phyloP scores from a whole-genome alignment of 2,888 invertebrate species.

The Dicyrtomina minuta region DNA sequence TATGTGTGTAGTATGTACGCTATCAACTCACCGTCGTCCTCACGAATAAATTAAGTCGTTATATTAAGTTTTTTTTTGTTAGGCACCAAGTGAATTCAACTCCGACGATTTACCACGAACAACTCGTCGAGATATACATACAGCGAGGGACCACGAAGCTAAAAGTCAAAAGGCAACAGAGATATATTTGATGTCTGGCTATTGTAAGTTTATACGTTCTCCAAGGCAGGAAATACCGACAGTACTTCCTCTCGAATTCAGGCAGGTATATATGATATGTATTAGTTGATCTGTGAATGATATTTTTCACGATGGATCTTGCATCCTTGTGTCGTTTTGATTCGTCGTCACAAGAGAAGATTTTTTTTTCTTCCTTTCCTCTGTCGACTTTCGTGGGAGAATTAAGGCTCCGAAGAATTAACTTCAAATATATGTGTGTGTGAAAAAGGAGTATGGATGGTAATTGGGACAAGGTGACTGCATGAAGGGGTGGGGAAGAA shows the following conservation, averaged over 20 bases:
- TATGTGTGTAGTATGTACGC: constrained; percentile 3
- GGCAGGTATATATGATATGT: constrained; percentile 43
- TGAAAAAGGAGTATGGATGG: no score
- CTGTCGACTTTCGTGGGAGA: neutral
- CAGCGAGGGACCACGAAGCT: constrained; percentile 2
- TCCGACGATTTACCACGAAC: neutral
- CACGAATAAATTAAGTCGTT: no score
- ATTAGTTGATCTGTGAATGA: constrained; percentile 29
- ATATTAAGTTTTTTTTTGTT: no score
- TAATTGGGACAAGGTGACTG: no score
- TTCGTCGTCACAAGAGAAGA: neutral
- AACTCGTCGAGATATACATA: neutral
- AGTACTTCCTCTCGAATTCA: constrained; percentile 37
- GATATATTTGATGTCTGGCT: constrained; percentile 11
- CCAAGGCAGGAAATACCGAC: constrained; percentile 36
- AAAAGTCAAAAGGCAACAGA: constrained; percentile 24
- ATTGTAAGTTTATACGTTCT: constrained; percentile 21
- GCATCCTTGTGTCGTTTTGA: constrained; percentile 3
- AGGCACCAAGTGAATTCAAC: constrained; percentile 24
- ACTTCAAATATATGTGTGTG: neutral
- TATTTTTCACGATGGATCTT: constrained; percentile 14
- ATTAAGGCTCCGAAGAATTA: neutral
- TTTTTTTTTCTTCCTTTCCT: neutral
- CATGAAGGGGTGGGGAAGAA: neutral
- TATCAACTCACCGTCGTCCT: neutral